Conservation (phyloP, 2,888 invertebrate species). For the Microctonus brassicae region DNA sequence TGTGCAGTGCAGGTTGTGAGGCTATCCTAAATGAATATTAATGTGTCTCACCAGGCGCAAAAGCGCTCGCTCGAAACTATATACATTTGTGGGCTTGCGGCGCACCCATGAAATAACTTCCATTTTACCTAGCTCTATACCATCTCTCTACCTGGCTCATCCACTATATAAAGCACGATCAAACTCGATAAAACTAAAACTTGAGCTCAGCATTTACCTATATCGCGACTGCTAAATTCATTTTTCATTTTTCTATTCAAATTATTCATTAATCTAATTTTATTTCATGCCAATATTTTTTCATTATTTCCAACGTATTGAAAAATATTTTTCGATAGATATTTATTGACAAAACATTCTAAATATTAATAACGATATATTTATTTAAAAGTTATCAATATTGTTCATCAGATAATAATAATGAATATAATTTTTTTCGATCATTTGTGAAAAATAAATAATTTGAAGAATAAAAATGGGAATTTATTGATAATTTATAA, state of each 20-base stretch:
- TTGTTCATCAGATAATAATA: no score
- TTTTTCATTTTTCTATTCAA: background rate
- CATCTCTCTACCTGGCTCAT: background rate
- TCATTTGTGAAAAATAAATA: no score
- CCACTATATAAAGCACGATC: background rate
- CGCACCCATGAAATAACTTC: constrained; percentile 28
- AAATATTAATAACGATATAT: no score
- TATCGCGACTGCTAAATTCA: constrained; percentile 14
- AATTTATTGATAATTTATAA: no score
- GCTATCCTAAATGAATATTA: constrained; percentile 61
- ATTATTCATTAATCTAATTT: constrained; percentile 17
- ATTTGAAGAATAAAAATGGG: no score
- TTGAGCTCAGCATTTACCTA: constrained; percentile 1
- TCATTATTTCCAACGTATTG: background rate
- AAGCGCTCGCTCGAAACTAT: constrained; percentile 33
- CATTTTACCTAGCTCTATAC: background rate
- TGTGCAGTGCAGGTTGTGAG: constrained; percentile 18
- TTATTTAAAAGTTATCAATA: no score
- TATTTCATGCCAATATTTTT: background rate
- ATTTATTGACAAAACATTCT: background rate
- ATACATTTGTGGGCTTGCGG: constrained; percentile 30
- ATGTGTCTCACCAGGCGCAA: constrained; percentile 51
- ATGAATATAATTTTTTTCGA: no score
- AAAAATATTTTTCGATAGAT: background rate
- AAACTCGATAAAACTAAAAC: constrained; percentile 20